Evolutionary conservation across 2,888 invertebrate species (phyloP).

Genomic region (Pheosia gnoma): DNA sequence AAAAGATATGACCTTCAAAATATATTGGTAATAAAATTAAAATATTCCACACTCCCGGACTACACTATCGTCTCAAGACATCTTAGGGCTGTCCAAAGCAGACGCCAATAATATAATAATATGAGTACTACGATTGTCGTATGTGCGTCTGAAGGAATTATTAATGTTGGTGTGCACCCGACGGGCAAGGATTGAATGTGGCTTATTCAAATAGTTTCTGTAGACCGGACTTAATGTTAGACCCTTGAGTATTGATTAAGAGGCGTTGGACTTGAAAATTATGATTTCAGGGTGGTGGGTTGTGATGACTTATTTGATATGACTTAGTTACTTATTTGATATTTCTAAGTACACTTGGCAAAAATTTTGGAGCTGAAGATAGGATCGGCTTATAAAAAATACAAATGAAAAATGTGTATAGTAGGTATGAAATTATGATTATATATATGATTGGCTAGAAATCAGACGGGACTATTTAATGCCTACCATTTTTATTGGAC

Average conservation of each 20-base stretch:
- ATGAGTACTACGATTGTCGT: conserved; percentile 74
- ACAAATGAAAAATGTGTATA: too few species aligned
- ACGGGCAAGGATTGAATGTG: conserved; percentile 46
- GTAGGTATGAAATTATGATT: too few species aligned
- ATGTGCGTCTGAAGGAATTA: conserved; percentile 81
- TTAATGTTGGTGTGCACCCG: conserved; percentile 71
- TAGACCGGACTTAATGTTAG: conserved; percentile 57
- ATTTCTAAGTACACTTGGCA: too few species aligned
- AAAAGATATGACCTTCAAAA: too few species aligned
- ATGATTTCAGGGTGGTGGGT: not conserved
- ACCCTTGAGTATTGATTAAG: conserved; percentile 59
- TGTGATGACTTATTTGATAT: not conserved
- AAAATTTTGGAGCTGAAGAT: too few species aligned
- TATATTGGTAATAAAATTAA: not conserved
- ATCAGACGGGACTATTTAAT: too few species aligned
- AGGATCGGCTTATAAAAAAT: too few species aligned
- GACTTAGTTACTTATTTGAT: not conserved
- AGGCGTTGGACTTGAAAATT: conserved; percentile 52
- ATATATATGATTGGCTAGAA: too few species aligned
- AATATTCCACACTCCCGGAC: conserved; percentile 47
- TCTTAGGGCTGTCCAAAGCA: conserved; percentile 74
- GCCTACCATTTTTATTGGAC: too few species aligned
- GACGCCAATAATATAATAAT: conserved; percentile 77
- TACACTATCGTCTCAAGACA: conserved; percentile 72
- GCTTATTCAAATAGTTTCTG: conserved; percentile 69